Evolutionary conservation across 2,888 invertebrate genomes (phyloP).

Genomic region (Gandaritis pyraliata): DNA sequence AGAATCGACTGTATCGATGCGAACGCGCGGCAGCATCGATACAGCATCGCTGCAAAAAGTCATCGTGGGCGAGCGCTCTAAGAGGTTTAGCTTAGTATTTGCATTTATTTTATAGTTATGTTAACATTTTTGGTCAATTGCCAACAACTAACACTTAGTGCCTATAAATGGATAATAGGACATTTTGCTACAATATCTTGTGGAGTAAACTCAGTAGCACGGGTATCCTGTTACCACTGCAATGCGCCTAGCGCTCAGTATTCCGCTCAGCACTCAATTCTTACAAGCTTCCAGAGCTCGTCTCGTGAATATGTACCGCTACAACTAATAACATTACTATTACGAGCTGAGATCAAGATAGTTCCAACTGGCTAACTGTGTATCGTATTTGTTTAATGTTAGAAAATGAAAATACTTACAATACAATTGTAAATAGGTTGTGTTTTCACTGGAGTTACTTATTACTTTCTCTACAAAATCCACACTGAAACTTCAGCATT

Average conservation of each 20-base stretch:
- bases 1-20: too few species aligned
- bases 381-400: background rate
- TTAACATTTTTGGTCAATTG: background rate
- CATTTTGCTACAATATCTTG: conserved; percentile 5
- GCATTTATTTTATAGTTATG: too few species aligned
- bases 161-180: background rate
- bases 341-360: background rate
- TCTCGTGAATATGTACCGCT: background rate
- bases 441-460: too few species aligned
- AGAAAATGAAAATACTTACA: too few species aligned
- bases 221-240: conserved; percentile 7
- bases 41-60: too few species aligned
- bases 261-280: conserved; percentile 4
- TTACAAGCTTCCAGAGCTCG: background rate
- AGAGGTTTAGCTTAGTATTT: too few species aligned
- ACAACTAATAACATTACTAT: conserved; percentile 1
- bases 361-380: background rate
- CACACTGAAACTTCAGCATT: too few species aligned
- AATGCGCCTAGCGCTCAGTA: conserved; percentile 17
- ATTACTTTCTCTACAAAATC: too few species aligned
- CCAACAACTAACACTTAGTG: background rate
- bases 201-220: conserved; percentile 7
- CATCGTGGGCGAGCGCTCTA: too few species aligned
- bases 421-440: too few species aligned
- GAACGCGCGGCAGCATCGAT: too few species aligned